Evolutionary conservation across 2,113 vertebrate species (phyloP).

Genomic region (Phoxinus phoxinus): DNA sequence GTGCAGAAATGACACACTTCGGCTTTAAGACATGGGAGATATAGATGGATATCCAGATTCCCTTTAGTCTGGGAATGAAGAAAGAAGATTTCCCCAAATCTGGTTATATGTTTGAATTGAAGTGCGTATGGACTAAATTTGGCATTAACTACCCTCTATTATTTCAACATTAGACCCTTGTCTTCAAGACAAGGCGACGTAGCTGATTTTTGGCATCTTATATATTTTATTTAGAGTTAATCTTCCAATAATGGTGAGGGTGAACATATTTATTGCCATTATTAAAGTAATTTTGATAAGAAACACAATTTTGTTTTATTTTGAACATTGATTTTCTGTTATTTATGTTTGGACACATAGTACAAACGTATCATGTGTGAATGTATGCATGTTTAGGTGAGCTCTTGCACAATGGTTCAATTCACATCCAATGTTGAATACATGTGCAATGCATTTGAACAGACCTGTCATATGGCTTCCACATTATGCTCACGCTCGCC

Average conservation of each 20-base stretch:
- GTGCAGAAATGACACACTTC: background rate
- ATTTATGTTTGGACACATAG: background rate
- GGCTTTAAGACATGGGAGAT: slow-evolving; percentile 1
- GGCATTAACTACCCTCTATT: slow-evolving; percentile 6
- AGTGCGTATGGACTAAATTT: background rate
- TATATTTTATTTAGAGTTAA: slow-evolving; percentile 10
- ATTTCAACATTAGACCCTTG: background rate
- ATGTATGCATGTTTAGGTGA: background rate
- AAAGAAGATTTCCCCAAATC: background rate
- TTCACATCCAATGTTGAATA: slow-evolving; percentile 49
- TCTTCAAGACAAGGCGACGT: background rate
- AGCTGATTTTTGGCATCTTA: background rate
- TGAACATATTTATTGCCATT: slow-evolving; percentile 73
- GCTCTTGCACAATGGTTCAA: slow-evolving; percentile 51
- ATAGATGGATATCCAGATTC: background rate
- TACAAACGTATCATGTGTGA: background rate
- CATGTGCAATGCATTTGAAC: slow-evolving; percentile 59
- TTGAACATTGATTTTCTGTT: background rate
- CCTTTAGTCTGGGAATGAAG: background rate
- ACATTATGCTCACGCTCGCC: slow-evolving; percentile 59
- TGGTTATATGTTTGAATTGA: slow-evolving; percentile 1
- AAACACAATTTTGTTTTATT: slow-evolving; percentile 19
- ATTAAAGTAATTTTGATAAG: slow-evolving; percentile 65
- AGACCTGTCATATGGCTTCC: slow-evolving; percentile 64
- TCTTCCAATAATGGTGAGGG: slow-evolving; percentile 30